Evolutionary conservation across 1,140 invertebrate species (phyloP), one percentile per base, ranked within the genome.

Genomic region (Lepidurus arcticus): DNA sequence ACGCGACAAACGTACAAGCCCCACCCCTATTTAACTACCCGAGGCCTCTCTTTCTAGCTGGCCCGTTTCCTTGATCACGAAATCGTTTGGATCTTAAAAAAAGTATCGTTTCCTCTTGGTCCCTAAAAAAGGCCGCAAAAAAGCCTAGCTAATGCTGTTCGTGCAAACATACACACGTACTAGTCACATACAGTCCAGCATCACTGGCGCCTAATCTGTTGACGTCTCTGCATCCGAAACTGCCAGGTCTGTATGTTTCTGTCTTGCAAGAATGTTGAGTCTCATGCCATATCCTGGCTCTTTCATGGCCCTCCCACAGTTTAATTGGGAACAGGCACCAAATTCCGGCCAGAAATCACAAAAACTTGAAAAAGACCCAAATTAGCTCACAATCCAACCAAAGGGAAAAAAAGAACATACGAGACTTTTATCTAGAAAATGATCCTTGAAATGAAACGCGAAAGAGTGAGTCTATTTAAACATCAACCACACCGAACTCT

Each of bases 181-280:
- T 65, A 65, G 53, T 65, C 53, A 21, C 53, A 65, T 21, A 65
- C 53, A 65, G 53, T 65, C 53, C 16, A 65, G 53, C 53, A 65
- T 21, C 53, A 65, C 53, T 65, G 53, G 53, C 53, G 53, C 53
- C 53, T 65, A 13, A 65, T 65, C 53, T 65, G 53, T 65, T 65
- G 53, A 65, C 53, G 53, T 65, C 53, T 65, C 53, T 65, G 16
- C 53, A 16, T 65, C 53, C 53, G 53, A 65, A 65, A 65, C 16
- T 16, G 53, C 53, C 53, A 65, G 53, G 53, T 11, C 13, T 65
- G 53, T 65, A 65, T 65, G 53, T 65, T 65, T 7, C 53, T 65
- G 13, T 65, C 53, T 65, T 65, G 53, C 13, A 65, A 65, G 53
- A 65, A 65, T 65, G 53, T 65, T 65, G 53, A 65, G 53, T 65